Evolutionary conservation across 2,797 vertebrate species (phyloP).

Genomic region (Pipistrellus nathusii): DNA sequence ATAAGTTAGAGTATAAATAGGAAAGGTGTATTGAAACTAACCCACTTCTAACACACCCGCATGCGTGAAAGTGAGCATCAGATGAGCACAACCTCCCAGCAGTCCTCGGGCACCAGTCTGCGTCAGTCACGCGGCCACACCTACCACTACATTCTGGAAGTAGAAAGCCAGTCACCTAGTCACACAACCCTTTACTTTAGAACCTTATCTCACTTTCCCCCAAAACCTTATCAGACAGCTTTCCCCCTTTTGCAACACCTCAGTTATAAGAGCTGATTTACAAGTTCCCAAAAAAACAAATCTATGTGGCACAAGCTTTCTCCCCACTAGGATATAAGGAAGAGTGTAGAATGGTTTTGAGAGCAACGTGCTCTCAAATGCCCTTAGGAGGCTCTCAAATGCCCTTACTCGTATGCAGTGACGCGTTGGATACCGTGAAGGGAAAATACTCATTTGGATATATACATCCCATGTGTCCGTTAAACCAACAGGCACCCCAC

Average conservation of each 20-base stretch:
- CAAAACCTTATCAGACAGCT: neutral
- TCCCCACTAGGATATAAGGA: neutral
- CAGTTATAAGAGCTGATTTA: neutral
- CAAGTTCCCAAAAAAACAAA: neutral
- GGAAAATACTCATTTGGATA: neutral
- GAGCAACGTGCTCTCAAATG: neutral
- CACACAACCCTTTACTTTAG: neutral
- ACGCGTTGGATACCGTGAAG: neutral
- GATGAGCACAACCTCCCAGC: neutral
- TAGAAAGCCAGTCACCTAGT: neutral
- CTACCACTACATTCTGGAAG: neutral
- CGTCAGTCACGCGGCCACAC: neutral
- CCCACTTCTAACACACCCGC: neutral
- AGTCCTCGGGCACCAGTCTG: neutral
- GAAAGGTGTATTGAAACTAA: neutral
- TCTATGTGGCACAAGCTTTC: neutral
- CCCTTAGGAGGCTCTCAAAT: neutral
- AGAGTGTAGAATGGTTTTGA: neutral
- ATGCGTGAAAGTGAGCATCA: neutral
- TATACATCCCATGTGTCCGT: neutral
- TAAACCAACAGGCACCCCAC: neutral
- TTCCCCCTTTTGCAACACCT: neutral
- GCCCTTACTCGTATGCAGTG: neutral
- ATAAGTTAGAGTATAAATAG: constrained; percentile 20
- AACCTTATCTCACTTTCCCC: neutral